phyloP scores from a whole-genome alignment of 2,888 invertebrate genomes.

The Hymenopus coronatus region DNA sequence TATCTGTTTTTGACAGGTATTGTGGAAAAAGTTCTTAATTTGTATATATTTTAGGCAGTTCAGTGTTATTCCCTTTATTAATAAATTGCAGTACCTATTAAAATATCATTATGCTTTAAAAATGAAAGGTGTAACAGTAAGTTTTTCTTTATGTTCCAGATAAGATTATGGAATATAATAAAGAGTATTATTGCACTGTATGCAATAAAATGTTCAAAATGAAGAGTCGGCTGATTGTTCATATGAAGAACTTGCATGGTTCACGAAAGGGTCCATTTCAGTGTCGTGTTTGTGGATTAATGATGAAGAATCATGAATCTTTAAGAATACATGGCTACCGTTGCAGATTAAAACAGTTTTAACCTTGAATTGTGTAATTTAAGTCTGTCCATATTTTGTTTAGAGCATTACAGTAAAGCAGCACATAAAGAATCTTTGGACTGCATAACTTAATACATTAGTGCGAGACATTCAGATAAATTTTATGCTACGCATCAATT shows the following conservation, averaged over 20 bases:
- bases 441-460: no score
- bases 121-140: background rate
- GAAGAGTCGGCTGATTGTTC: constrained; percentile 48
- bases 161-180: background rate
- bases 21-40: no score
- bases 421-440: no score
- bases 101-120: no score
- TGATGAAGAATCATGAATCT: constrained; percentile 50
- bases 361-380: background rate
- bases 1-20: no score
- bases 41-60: no score
- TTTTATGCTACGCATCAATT: no score
- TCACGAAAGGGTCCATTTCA: constrained; percentile 50
- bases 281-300: constrained; percentile 47
- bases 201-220: constrained; percentile 29
- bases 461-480: no score
- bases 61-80: no score
- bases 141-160: background rate
- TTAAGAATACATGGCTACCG: constrained; percentile 46
- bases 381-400: no score
- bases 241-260: constrained; percentile 51
- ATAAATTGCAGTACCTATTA: no score
- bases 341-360: background rate
- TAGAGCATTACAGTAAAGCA: no score
- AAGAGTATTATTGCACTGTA: constrained; percentile 1